Base-by-base conservation (phyloP, 2,888 invertebrate genomes). In the Meteorus cinctellus region DNA sequence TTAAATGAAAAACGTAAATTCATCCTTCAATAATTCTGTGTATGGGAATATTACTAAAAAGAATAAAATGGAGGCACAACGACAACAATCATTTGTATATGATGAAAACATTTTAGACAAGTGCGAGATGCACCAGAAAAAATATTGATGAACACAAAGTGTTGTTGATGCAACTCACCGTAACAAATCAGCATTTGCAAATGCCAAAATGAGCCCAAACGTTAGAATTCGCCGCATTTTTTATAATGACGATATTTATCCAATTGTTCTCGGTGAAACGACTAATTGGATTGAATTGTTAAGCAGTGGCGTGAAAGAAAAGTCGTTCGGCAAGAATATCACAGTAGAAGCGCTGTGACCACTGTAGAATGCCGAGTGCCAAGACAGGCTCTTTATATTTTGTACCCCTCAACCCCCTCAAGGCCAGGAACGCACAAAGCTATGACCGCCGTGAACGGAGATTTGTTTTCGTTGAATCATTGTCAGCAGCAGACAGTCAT, bases 161-260 rank as follows among this genome's bases (percentile, higher is more conserved):
- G 67, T 70, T 60, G 27, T 8, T 41, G 12, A 12, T 41, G 41
- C 12, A 41, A 71, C 77, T 80, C 78, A 84, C 84, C 84, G 82
- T 27, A 84, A 6, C 6, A 84, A 75, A 59, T 83, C 79, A 12
- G 82, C 84, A 70, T 77, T 80, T 24, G 76, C 76, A 10, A 83
- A 69, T 60, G 77, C 76, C 45, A 81, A 74, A 48, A 81, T 63
- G 14, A 83, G 55, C 68, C 80, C 78, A 48, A 81, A 72, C 51
- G 80, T 68, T n/a, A 83, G 48, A 69, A 80, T 69, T 24, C 82
- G 80, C 79, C 82, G 80, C 84, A 83, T 83, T 74, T 80, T 81
- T 41, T 41, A 34, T 27, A 12, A 51, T 1, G 51, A 34, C 3
- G 59, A 63, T 59, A 60, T 31, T 24, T 31, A 19, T 36, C 55